Conservation (phyloP, 1,140 invertebrate species). For the Drosophila neocordata region DNA sequence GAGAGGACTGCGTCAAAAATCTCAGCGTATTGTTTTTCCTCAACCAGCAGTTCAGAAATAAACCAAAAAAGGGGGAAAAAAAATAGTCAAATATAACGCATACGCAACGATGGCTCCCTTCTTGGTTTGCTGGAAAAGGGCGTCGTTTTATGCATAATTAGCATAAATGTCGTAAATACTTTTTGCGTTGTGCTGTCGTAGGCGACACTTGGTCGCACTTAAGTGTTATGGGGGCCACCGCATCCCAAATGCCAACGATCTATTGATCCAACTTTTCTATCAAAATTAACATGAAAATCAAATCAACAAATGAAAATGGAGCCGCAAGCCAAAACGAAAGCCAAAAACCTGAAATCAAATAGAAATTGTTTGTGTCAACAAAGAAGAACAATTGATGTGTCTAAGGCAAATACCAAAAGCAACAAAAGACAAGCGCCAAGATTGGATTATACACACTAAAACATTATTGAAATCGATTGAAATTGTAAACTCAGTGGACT, state of each 20-base stretch:
- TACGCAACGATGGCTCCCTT: conserved; percentile 8
- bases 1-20: conserved; percentile 3
- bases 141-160: conserved; percentile 62
- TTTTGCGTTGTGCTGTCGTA: conserved; percentile 23
- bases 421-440: conserved; percentile 9
- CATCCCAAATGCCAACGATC: conserved; percentile 35
- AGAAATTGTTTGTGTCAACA: conserved; percentile 55
- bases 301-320: conserved; percentile 63
- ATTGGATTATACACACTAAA: too few relatives aligned
- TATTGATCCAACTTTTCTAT: conserved; percentile 48
- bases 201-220: conserved; percentile 55
- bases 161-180: conserved; percentile 71
- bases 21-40: not conserved
- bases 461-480: not conserved
- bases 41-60: not conserved
- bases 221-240: conserved; percentile 40
- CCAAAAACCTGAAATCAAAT: conserved; percentile 55
- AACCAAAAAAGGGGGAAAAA: not conserved
- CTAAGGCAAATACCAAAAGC: conserved; percentile 11
- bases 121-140: conserved; percentile 20
- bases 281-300: conserved; percentile 76
- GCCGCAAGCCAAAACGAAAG: not conserved
- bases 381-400: conserved; percentile 24
- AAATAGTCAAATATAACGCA: conserved; percentile 15
- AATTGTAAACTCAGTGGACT: not conserved